These are phyloP conservation scores for Caenorhabditis angaria DNA, from an alignment of 2,888 invertebrate species.

Conservation along the genomic window DNA sequence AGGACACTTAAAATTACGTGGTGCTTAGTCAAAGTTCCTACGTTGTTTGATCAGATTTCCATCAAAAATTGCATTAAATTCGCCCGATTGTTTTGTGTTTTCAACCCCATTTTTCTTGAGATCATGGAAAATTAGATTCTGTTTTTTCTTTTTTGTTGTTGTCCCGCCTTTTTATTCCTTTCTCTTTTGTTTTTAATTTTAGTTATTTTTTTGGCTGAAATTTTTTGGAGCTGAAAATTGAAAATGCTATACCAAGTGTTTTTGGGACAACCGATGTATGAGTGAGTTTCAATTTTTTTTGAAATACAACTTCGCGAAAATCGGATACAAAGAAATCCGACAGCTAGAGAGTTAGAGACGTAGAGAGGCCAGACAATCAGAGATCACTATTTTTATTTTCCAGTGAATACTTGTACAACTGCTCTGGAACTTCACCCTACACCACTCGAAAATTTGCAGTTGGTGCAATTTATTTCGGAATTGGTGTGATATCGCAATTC, in stretches of 20 bases:
- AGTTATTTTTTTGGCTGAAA: not conserved
- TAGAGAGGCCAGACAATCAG: not conserved
- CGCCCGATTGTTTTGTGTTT: too few species aligned
- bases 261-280: conserved; percentile 8
- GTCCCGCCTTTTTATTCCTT: not conserved
- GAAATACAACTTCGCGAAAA: not conserved
- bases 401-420: conserved; percentile 34
- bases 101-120: too few species aligned
- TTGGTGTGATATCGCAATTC: conserved; percentile 27
- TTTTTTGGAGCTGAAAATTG: too few species aligned
- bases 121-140: too few species aligned
- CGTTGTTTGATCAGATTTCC: too few species aligned
- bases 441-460: conserved; percentile 13
- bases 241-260: conserved; percentile 18
- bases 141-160: too few species aligned
- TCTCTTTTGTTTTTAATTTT: not conserved
- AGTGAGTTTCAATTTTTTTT: conserved; percentile 8
- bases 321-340: too few species aligned
- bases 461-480: conserved; percentile 21
- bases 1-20: too few species aligned
- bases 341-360: too few species aligned
- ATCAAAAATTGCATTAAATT: too few species aligned
- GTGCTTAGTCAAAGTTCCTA: too few species aligned
- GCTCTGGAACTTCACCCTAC: conserved; percentile 25
- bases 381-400: not conserved